These are phyloP conservation scores for Porites divaricata DNA, from an alignment of 92 coral and sea anemone species.

Conservation along the genomic window DNA sequence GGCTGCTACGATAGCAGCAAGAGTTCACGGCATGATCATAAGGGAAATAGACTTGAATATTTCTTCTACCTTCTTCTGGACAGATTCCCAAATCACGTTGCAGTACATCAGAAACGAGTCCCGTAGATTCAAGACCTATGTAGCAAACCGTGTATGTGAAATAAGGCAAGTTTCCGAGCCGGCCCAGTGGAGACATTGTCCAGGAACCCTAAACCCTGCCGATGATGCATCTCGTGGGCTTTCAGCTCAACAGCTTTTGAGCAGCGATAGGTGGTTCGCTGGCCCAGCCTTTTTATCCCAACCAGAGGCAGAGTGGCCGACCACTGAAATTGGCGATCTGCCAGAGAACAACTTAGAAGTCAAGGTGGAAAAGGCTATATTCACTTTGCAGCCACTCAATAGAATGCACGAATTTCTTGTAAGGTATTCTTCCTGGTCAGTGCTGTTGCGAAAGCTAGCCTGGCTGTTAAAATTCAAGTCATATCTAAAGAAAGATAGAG, in stretches of 20 bases:
- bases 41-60: constrained; percentile 39
- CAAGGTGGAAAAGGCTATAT: constrained; percentile 42
- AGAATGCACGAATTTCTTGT: too few species aligned
- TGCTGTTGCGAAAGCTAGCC: too few species aligned
- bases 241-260: constrained; percentile 6
- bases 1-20: constrained; percentile 59
- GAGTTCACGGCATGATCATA: constrained; percentile 37
- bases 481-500: too few species aligned
- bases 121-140: constrained; percentile 62
- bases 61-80: constrained; percentile 55
- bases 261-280: constrained; percentile 34
- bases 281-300: constrained; percentile 48
- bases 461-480: too few species aligned
- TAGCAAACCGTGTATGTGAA: constrained; percentile 64
- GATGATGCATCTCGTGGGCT: constrained; percentile 55
- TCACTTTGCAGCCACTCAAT: too few species aligned
- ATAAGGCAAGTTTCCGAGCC: constrained; percentile 45
- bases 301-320: constrained; percentile 50
- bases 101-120: constrained; percentile 52
- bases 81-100: constrained; percentile 58
- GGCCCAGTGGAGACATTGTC: constrained; percentile 56
- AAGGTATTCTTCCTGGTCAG: too few species aligned
- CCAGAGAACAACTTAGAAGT: constrained; percentile 38
- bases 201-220: constrained; percentile 49
- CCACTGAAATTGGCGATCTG: neutral